Evolutionary conservation across 2,113 vertebrate species (phyloP).

Genomic region (Vidua macroura): DNA sequence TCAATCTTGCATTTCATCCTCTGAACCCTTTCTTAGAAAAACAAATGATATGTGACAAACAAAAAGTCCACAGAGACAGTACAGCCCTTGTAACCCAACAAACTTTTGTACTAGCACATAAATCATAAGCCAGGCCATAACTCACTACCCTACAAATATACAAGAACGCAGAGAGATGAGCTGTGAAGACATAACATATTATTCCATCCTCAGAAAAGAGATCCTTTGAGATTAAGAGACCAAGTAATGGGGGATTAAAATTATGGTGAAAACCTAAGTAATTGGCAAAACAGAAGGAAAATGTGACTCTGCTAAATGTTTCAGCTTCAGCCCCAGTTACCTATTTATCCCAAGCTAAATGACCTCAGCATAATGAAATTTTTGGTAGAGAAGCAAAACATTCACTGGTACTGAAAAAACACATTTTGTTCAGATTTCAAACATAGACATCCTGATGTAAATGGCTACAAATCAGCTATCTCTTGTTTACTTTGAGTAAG

Average conservation of each 20-base stretch:
- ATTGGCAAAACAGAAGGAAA: neutral
- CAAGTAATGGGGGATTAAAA: neutral
- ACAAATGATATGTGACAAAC: neutral
- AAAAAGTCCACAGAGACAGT: neutral
- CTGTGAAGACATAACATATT: neutral
- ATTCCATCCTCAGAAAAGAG: neutral
- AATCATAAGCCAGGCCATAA: neutral
- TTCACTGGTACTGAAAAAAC: neutral
- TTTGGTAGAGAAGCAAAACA: conserved; percentile 27
- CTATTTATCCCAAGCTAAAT: neutral
- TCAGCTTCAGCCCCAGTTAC: neutral
- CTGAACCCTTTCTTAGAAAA: neutral
- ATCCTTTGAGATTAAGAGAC: neutral
- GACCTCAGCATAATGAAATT: conserved; percentile 30
- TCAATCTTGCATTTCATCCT: neutral
- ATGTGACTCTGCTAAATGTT: neutral
- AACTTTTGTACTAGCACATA: neutral
- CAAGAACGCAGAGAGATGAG: neutral
- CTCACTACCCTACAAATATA: neutral
- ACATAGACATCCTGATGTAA: neutral
- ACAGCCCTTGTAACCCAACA: neutral
- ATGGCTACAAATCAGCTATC: neutral
- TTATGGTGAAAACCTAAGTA: neutral
- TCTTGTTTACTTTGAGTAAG: neutral
- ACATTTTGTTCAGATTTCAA: neutral